Evolutionary conservation across 1,140 invertebrate genomes (phyloP).

Genomic region (Caerostris darwini): DNA sequence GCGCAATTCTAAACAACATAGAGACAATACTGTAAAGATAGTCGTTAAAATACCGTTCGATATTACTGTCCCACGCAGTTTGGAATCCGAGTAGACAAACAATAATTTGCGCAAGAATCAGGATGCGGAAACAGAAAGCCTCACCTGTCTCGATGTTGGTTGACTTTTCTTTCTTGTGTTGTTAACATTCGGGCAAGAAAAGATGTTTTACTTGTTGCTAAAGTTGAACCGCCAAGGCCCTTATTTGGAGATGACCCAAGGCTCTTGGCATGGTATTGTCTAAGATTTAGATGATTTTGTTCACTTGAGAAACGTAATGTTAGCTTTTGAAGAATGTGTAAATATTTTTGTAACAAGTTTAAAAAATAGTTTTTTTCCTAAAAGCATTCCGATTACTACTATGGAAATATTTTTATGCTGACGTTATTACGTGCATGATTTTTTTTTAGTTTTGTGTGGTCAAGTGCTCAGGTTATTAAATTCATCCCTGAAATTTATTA

Average conservation of each 20-base stretch:
- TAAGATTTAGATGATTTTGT: not conserved
- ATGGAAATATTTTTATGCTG: too few species aligned
- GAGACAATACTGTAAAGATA: not conserved
- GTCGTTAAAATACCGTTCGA: constrained; percentile 27
- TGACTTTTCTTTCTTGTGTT: not conserved
- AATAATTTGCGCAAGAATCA: constrained; percentile 55
- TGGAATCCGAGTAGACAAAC: constrained; percentile 36
- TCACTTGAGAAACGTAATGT: not conserved
- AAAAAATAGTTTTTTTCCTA: too few species aligned
- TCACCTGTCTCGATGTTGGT: constrained; percentile 42
- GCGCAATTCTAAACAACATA: not conserved
- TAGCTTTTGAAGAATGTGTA: not conserved
- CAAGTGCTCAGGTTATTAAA: too few species aligned
- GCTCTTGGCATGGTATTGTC: not conserved
- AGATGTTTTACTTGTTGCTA: constrained; percentile 18
- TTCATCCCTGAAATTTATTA: too few species aligned
- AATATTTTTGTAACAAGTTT: not conserved
- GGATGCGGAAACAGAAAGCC: constrained; percentile 39
- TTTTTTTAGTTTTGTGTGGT: too few species aligned
- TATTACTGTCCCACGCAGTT: constrained; percentile 5
- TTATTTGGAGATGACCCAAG: constrained; percentile 12
- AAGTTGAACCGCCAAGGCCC: not conserved
- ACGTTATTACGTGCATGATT: too few species aligned
- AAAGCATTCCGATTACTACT: too few species aligned
- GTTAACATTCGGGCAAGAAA: constrained; percentile 4